Evolutionary conservation across 2,797 vertebrate species (phyloP), one percentile per base, ranked within the genome.

Genomic region (Halcyon chelicuti): DNA sequence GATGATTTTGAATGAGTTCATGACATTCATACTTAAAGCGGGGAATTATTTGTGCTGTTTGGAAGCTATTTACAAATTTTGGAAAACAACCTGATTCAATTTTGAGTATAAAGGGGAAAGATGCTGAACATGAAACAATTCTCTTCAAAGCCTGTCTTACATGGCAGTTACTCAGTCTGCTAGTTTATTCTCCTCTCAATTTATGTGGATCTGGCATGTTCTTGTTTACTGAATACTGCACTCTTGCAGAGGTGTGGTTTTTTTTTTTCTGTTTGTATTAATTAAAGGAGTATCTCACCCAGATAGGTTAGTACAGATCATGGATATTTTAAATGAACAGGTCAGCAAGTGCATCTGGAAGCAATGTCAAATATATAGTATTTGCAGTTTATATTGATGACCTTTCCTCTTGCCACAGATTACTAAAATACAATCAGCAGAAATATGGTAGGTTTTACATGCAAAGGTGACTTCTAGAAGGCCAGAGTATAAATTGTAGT

Each of bases 341-440:
- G 83, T 95, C 86, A 96, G 66, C 88, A 62, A 88, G 77, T 87
- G 74, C 81, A 86, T 93, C 89, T 76, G 96, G 63, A 70, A 91
- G 89, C 95, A 94, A 92, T 82, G 95, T 96, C 88, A 95, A 70
- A 85, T 92, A 75, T 73, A 88, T 86, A 90, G 82, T 75, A 46
- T 71, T 88, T 90, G 60, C 96, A 87, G 93, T 96, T 97, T 95
- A 88, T 94, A 95, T 86, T 95, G 93, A 93, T 96, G 90, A 96
- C 92, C 96, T 97, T 96, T 95, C 37, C 89, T 86, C 85, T 94
- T 96, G 73, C 66, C 79, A 61, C 91, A 90, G 61, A 96, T 94
- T 94, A 94, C 77, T 94, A 88, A 93, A 89, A 94, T 75, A 61
- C 35, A 94, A 91, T 96, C 71, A 83, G 76, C 82, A 94, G 75